A percentile compares a stretch with the other conserved stretches of the same genome.
Conservation (phyloP, 2,888 invertebrate genomes). For the Cerceris ruficornis region DNA sequence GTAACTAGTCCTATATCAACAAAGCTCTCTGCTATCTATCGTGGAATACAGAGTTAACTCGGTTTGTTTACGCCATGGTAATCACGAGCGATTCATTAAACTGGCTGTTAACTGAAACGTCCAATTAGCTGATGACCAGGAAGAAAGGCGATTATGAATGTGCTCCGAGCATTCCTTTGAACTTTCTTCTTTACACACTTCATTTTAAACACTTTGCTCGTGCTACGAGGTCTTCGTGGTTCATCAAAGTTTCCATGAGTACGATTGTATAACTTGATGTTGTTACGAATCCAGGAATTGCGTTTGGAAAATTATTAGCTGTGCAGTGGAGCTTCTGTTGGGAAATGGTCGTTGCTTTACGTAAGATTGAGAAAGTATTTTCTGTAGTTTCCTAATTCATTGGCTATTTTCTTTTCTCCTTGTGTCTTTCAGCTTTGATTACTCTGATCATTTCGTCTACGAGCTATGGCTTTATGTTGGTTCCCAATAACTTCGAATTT, state of each 20-base stretch:
- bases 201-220: not conserved
- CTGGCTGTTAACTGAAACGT: conserved; percentile 53
- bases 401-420: too few relatives aligned
- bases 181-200: conserved; percentile 14
- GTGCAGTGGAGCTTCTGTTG: too few relatives aligned
- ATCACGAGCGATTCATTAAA: conserved; percentile 63
- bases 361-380: too few relatives aligned
- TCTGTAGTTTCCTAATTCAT: too few relatives aligned
- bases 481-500: conserved; percentile 7
- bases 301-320: too few relatives aligned
- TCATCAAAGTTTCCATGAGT: too few relatives aligned
- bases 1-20: not conserved
- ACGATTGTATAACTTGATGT: too few relatives aligned
- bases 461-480: too few relatives aligned
- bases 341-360: too few relatives aligned
- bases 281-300: too few relatives aligned
- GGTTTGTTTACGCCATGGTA: conserved; percentile 54
- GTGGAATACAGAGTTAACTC: conserved; percentile 18
- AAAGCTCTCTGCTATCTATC: conserved; percentile 25
- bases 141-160: conserved; percentile 36
- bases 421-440: too few relatives aligned
- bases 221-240: not conserved
- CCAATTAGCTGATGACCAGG: conserved; percentile 51
- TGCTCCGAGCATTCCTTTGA: conserved; percentile 7
- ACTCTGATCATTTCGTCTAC: too few relatives aligned